phyloP scores from a whole-genome alignment of 2,113 vertebrate genomes.

The Plecotus auritus region DNA sequence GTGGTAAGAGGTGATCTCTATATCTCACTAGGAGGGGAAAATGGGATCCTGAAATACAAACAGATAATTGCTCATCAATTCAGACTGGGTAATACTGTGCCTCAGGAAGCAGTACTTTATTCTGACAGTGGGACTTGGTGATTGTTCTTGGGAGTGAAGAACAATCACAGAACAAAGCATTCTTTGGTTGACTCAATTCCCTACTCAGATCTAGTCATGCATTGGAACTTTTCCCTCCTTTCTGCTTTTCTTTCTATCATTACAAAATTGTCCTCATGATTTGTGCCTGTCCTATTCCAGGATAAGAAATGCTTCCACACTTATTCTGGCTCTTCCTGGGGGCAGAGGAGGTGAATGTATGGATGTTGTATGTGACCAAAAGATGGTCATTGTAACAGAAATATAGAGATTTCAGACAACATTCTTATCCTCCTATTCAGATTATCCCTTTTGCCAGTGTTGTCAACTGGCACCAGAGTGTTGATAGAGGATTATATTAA shows the following conservation, averaged over 20 bases:
- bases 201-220: background rate
- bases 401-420: background rate
- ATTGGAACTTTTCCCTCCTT: background rate
- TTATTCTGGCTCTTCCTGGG: background rate
- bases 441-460: background rate
- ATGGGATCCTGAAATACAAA: background rate
- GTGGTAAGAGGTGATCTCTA: background rate
- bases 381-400: background rate
- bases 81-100: background rate
- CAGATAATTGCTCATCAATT: background rate
- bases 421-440: background rate
- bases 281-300: background rate
- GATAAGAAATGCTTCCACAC: background rate
- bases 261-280: background rate
- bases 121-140: background rate
- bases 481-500: background rate
- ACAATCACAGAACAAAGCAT: background rate
- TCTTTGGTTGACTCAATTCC: background rate
- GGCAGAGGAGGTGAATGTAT: background rate
- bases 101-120: background rate
- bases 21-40: background rate
- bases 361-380: background rate
- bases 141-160: background rate
- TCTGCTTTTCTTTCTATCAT: background rate
- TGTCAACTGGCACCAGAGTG: background rate